Conservation (phyloP, 2,797 vertebrate genomes). For the Glossophaga mutica region DNA sequence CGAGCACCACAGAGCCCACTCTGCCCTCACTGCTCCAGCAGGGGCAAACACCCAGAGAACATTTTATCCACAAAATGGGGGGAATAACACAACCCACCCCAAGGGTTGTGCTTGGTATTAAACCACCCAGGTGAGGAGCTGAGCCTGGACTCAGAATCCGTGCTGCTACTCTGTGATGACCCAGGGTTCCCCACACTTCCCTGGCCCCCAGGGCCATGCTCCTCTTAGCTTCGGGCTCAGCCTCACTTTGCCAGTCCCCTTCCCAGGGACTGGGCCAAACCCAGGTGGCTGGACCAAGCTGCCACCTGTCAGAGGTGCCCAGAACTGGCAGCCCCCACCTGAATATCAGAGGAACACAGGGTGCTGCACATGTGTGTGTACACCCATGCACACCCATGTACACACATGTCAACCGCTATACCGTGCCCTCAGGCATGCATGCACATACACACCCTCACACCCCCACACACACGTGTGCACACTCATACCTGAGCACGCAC, state of each 20-base stretch:
- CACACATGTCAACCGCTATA: fast-evolving
- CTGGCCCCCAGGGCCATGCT: background rate
- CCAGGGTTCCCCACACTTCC: background rate
- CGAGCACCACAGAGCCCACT: background rate
- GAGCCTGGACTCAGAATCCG: background rate
- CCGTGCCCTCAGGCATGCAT: background rate
- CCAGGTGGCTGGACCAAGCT: background rate
- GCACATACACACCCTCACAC: background rate
- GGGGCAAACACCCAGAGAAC: background rate
- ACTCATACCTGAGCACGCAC: background rate
- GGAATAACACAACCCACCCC: no score
- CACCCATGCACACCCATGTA: background rate
- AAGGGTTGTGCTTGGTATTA: background rate
- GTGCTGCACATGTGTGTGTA: background rate
- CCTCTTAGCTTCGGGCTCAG: background rate
- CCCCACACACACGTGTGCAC: background rate
- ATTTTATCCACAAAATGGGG: background rate
- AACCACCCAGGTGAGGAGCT: background rate
- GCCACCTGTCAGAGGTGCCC: background rate
- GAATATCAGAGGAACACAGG: background rate
- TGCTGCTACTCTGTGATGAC: background rate
- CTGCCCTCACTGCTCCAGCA: background rate
- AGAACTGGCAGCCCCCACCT: background rate
- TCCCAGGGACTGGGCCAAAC: background rate
- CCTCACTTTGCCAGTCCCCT: background rate